Conservation (phyloP, 2,113 vertebrate genomes). For the Nyctereutes procyonoides region DNA sequence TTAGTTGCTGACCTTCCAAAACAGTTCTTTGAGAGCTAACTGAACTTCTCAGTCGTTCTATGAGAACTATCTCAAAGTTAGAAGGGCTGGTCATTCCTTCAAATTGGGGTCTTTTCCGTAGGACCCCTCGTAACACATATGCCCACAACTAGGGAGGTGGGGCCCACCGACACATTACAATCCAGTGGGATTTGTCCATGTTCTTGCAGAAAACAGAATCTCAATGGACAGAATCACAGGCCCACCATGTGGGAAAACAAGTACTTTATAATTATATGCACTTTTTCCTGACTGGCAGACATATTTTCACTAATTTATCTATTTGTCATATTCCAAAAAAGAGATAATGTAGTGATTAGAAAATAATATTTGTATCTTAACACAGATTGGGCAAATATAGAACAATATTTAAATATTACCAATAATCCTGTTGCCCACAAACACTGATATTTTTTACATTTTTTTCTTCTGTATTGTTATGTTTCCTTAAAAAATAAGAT, state of each 20-base stretch:
- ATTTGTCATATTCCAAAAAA: conserved; percentile 14
- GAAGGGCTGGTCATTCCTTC: not conserved
- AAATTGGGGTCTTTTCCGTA: not conserved
- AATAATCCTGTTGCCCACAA: not conserved
- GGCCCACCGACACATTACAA: not conserved
- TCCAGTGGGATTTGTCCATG: not conserved
- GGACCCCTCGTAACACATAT: not conserved
- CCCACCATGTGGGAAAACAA: not conserved
- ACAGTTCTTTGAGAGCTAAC: not conserved
- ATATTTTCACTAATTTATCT: not conserved
- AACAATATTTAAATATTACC: not conserved
- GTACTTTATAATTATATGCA: not conserved
- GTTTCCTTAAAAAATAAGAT: conserved; percentile 21
- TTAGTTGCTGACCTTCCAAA: not conserved
- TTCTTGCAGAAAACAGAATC: not conserved
- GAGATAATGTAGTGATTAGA: not conserved
- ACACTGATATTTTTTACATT: not conserved
- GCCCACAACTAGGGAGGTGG: conserved; percentile 25
- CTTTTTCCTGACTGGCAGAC: not conserved
- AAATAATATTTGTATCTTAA: conserved; percentile 22
- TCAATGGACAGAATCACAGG: not conserved
- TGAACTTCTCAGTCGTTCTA: not conserved
- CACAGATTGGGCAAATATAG: conserved; percentile 4
- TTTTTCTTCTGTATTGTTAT: not conserved
- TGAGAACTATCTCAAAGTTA: not conserved